Percentiles rank a stretch among this genome's conserved stretches.
phyloP scores from a whole-genome alignment of 2,888 invertebrate species.

The Phania funesta region DNA sequence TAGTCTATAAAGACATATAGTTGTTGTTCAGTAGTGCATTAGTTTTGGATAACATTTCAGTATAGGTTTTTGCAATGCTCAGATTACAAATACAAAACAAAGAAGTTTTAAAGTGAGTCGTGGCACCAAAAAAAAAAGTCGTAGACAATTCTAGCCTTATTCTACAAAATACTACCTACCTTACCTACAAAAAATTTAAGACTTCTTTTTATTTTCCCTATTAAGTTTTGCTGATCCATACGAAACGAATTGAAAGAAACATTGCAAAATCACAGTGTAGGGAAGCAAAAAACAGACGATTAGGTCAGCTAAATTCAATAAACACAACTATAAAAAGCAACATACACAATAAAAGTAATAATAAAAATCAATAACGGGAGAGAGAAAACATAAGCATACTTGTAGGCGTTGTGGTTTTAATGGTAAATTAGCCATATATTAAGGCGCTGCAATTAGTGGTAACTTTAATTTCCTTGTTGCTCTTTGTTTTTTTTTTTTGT shows the following conservation, averaged over 20 bases:
- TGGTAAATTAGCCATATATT: conserved; percentile 44
- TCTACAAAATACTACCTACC: no score
- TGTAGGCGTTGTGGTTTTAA: conserved; percentile 23
- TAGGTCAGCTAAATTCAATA: conserved; percentile 35
- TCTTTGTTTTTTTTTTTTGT: neutral
- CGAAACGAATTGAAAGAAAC: neutral
- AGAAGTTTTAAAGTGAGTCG: no score
- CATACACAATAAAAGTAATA: conserved; percentile 29
- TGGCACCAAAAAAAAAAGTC: no score
- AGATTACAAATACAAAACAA: no score
- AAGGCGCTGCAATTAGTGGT: neutral
- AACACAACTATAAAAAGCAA: neutral
- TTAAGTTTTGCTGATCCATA: conserved; percentile 56
- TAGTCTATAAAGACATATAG: no score
- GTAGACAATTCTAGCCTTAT: no score
- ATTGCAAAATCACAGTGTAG: neutral
- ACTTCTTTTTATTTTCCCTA: conserved; percentile 25
- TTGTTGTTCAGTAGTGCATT: no score
- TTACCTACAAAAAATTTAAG: conserved; percentile 31
- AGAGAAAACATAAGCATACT: conserved; percentile 39
- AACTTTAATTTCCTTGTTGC: conserved; percentile 3
- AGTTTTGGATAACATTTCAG: no score
- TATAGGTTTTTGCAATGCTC: no score
- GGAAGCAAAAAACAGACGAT: conserved; percentile 1
- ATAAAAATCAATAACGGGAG: conserved; percentile 27